Base-by-base conservation (phyloP, 2,888 invertebrate species). In the Ichneumoninae sp. region DNA sequence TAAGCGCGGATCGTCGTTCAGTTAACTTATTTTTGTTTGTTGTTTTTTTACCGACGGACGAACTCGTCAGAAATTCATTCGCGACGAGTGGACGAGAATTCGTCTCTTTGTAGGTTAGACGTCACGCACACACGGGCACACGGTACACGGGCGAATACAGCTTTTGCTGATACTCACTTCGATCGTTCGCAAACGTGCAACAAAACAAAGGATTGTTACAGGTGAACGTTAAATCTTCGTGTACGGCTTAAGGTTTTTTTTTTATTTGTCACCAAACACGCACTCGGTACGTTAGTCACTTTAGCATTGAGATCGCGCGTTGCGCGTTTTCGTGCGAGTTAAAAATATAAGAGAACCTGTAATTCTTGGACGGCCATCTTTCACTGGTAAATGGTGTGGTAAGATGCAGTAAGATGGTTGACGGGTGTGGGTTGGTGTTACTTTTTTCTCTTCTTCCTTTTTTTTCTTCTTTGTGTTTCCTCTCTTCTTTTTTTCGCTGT, bases 281-380 rank as follows among this genome's bases (percentile, higher is more conserved):
- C 80, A 83, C 68, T 72, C 22, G 72, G 16, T 4, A 47, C 44
- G 4, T 47, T 84, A 62, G 70, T 77, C 86, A 85, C 85, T 83
- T 86, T 83, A 74, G 44, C 62, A 62, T 62, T 76, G 79, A 82
- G 82, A 72, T 85, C 78, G 66, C 50, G 69, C 79, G 83, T 84
- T 80, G 80, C 77, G 79, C 85, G 83, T 81, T 80, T 86, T 85
- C 44, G 44, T 47, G 22, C 30, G 71, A 69, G 74, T 77, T 84
- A 82, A 90, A 89, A 89, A 90, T 89, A 89, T 88, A 88, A 89
- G 80, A 88, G 88, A 89, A 89, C 87, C 86, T 88, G 89, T 88
- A 87, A 88, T 88, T 89, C 87, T 88, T 88, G 88, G 87, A 89
- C 89, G 89, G 91, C 90, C 90, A 90, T 90, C 86, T 90, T 90